Base-by-base conservation (phyloP, 2,797 vertebrate genomes). In the Manis crassicaudata region DNA sequence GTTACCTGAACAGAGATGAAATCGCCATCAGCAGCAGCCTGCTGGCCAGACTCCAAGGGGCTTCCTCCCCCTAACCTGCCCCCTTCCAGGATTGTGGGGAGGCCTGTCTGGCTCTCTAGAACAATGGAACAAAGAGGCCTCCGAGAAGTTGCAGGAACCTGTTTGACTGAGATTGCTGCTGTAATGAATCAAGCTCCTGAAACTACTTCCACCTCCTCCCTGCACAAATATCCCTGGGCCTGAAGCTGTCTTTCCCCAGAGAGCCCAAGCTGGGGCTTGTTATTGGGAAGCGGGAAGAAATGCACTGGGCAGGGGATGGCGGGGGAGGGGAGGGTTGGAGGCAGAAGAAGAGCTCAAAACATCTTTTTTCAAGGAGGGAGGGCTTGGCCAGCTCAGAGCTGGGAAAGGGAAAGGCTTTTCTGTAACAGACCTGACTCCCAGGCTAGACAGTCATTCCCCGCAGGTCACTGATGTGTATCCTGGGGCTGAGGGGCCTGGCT, bases 111-210 rank as follows among this genome's bases (percentile, higher is more conserved):
- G 90, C 65, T n/a, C 75, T 85, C 62, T 3, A 35, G 65, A 97
- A 97, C 97, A 98, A 98, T 97, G 85, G 96, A 96, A 97, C 97
- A 97, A 96, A 97, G 95, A 87, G 85, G 88, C 84, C 94, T 96
- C 90, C 40, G 46, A 81, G 89, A 93, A 96, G 95, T 52, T 95
- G 96, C 87, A 92, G 94, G 95, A 97, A 98, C 97, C 97, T 96
- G 97, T 98, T 97, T 97, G 97, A 97, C 97, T 0, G 91, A 98
- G 96, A 97, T 97, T 96, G 86, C 79, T 52, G 80, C 62, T 25
- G 14, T 50, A 52, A 92, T 96, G 97, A 97, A 97, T 97, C 88
- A 75, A 82, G 83, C 95, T 89, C 76, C 95, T 96, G 96, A 97
- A 96, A 96, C 90, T 13, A 7, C 85, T 96, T 94, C 94, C 87